These are phyloP conservation scores for Loriculus beryllinus DNA, from an alignment of 2,797 vertebrate genomes.

Conservation along the genomic window DNA sequence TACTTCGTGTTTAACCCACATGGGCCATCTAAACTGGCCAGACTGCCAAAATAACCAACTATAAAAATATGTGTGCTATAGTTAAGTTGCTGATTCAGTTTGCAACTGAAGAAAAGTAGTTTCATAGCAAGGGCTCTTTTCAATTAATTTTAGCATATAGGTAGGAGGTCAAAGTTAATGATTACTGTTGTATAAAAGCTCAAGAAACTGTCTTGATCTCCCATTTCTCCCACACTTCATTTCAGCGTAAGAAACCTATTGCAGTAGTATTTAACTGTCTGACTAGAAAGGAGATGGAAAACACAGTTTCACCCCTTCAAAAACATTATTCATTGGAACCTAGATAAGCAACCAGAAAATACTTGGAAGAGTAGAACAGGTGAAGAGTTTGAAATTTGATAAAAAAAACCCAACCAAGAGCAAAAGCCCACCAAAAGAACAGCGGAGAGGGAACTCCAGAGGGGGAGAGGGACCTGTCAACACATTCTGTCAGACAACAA, in stretches of 20 bases:
- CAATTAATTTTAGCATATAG: not conserved
- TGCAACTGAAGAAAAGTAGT: not conserved
- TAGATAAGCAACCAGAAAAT: not conserved
- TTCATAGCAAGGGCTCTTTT: not conserved
- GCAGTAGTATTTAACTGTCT: not conserved
- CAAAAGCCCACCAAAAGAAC: not conserved
- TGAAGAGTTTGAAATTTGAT: not conserved
- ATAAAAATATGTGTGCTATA: not conserved
- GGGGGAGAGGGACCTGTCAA: not conserved
- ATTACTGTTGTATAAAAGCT: not conserved
- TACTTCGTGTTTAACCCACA: not conserved
- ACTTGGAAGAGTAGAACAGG: not conserved
- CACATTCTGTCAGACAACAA: not conserved
- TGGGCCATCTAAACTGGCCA: not conserved
- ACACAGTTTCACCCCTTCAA: not conserved
- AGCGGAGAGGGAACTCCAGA: not conserved
- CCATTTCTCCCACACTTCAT: not conserved
- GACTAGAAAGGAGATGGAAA: not conserved
- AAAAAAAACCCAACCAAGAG: not conserved
- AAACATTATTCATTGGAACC: not conserved
- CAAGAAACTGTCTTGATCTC: not conserved
- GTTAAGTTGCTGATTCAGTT: not conserved
- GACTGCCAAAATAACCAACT: not conserved
- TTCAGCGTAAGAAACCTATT: not conserved
- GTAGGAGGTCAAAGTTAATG: not conserved